A percentile compares a stretch with the other conserved stretches of the same genome.
Conservation (phyloP, 1,140 invertebrate genomes). For the Drosophila prosaltans region DNA sequence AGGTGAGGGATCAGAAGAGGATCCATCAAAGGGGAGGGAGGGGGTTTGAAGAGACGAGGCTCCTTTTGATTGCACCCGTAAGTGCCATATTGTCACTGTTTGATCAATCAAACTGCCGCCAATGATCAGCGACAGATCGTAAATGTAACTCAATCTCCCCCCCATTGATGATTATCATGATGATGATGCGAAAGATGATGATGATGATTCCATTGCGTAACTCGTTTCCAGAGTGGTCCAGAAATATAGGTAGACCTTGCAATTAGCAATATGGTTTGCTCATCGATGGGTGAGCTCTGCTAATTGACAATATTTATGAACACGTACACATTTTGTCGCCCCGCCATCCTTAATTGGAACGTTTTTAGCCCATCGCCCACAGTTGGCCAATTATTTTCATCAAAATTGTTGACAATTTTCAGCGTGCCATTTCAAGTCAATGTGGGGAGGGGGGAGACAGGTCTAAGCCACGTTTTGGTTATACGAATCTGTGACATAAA, state of each 20-base stretch:
- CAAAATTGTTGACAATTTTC: conserved; percentile 77
- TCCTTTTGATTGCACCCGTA: conserved; percentile 74
- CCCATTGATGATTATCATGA: conserved; percentile 57
- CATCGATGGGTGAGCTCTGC: conserved; percentile 51
- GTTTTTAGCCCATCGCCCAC: conserved; percentile 43
- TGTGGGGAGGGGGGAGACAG: background rate
- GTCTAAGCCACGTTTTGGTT: conserved; percentile 67
- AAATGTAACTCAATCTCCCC: conserved; percentile 76
- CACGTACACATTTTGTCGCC: conserved; percentile 81
- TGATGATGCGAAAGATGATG: background rate
- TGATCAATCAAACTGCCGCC: conserved; percentile 77
- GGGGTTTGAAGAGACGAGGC: conserved; percentile 20
- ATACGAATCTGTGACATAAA: conserved; percentile 74
- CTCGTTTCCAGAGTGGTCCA: conserved; percentile 56
- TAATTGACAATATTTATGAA: conserved; percentile 83
- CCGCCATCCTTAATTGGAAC: conserved; percentile 67
- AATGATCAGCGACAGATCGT: conserved; percentile 55
- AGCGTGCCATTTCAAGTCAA: conserved; percentile 63
- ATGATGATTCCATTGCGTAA: conserved; percentile 62
- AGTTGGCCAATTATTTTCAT: conserved; percentile 80
- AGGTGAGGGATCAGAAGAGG: conserved; percentile 13
- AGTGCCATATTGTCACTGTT: conserved; percentile 81
- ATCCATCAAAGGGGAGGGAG: conserved; percentile 15
- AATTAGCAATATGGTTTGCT: conserved; percentile 60
- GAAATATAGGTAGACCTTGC: conserved; percentile 36